Evolutionary conservation across 2,797 vertebrate genomes (phyloP).

Genomic region (Melanotaenia trifasciata): DNA sequence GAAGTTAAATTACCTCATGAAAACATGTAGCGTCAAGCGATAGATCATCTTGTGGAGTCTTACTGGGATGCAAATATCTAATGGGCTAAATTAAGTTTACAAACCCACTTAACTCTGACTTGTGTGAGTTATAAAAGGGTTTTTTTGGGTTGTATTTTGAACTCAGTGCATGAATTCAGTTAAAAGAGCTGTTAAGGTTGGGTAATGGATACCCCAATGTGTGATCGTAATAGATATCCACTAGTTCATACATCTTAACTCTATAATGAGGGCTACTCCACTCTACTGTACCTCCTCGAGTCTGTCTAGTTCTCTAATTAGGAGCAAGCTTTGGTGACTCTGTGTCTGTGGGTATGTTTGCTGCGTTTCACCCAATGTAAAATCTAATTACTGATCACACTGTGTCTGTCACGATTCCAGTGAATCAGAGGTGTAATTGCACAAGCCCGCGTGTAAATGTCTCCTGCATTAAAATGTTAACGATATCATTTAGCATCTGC

Average conservation of each 20-base stretch:
- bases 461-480: conserved; percentile 85
- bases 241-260: conserved; percentile 75
- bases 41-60: conserved; percentile 61
- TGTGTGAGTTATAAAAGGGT: conserved; percentile 63
- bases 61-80: conserved; percentile 68
- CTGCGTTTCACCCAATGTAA: conserved; percentile 76
- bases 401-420: conserved; percentile 80
- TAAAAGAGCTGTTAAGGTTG: conserved; percentile 77
- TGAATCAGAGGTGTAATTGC: conserved; percentile 84
- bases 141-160: conserved; percentile 67
- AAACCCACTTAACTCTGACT: conserved; percentile 65
- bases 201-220: conserved; percentile 79
- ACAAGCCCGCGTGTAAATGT: conserved; percentile 80
- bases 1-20: conserved; percentile 63
- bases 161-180: conserved; percentile 68
- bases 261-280: conserved; percentile 82
- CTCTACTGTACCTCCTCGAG: conserved; percentile 76
- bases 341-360: conserved; percentile 30
- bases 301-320: conserved; percentile 82
- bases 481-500: conserved; percentile 83
- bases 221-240: conserved; percentile 80
- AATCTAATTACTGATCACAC: conserved; percentile 85
- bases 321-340: conserved; percentile 74
- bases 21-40: conserved; percentile 54
- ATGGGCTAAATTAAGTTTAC: conserved; percentile 70